Percentiles rank a stretch among this genome's conserved stretches.
Conservation (phyloP, 2,113 vertebrate genomes). For the Petroica traversi region DNA sequence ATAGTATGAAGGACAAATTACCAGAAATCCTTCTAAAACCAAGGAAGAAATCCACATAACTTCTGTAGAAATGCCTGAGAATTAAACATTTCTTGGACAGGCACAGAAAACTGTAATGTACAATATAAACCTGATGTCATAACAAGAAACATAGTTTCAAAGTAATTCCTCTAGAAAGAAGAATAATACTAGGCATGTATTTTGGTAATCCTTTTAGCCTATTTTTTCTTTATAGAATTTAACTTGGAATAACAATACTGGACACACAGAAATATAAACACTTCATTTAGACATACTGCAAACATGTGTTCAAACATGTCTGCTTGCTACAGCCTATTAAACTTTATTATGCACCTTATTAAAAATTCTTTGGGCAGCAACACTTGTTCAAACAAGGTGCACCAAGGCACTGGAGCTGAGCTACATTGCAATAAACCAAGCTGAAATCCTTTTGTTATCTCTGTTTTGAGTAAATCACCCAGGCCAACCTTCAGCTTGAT, state of each 20-base stretch:
- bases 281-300: neutral
- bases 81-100: neutral
- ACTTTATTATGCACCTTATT: slow-evolving; percentile 23
- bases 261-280: neutral
- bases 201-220: neutral
- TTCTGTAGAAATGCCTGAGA: neutral
- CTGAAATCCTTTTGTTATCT: neutral
- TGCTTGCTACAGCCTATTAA: neutral
- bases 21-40: neutral
- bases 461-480: neutral
- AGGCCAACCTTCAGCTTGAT: neutral
- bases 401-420: neutral
- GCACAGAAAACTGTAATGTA: neutral
- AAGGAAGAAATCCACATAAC: neutral
- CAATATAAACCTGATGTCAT: neutral
- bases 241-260: neutral
- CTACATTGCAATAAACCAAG: neutral
- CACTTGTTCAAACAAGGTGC: slow-evolving; percentile 3
- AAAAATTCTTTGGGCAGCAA: slow-evolving; percentile 1
- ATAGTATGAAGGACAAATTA: neutral
- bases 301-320: neutral
- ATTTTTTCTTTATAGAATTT: neutral
- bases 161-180: neutral
- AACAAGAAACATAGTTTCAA: neutral
- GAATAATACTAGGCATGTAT: neutral